phyloP scores from a whole-genome alignment of 64 coral and sea anemone genomes.

The Stylophora pistillata region DNA sequence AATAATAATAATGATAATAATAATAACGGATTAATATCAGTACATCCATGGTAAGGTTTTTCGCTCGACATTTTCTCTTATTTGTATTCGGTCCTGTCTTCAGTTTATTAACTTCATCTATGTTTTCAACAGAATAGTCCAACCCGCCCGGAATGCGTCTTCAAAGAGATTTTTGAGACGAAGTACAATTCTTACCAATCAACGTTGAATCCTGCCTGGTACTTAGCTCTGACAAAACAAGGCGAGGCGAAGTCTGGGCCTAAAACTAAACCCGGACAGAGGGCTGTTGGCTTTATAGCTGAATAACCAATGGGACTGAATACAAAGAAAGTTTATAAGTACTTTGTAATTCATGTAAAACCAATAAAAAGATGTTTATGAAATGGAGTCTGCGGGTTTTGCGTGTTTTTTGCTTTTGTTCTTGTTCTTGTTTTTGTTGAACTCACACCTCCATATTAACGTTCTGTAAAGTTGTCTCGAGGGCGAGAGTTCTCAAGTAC shows the following conservation, averaged over 20 bases:
- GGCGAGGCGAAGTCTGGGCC: slow-evolving; percentile 44
- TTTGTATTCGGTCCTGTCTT: neutral
- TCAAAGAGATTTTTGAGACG: slow-evolving; percentile 26
- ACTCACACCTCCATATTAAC: no score
- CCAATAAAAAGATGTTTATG: no score
- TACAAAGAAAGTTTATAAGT: no score
- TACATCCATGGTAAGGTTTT: neutral
- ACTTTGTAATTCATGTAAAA: no score
- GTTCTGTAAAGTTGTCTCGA: no score
- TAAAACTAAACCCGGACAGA: slow-evolving; percentile 39
- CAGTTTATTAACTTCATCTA: neutral
- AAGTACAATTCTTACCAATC: slow-evolving; percentile 41
- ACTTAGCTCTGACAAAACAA: slow-evolving; percentile 28
- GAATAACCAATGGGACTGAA: no score
- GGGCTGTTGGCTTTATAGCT: slow-evolving; percentile 24
- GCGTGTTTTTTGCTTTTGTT: no score
- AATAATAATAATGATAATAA: no score
- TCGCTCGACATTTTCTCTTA: neutral
- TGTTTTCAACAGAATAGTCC: neutral
- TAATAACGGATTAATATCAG: no score
- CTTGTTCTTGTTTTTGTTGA: no score
- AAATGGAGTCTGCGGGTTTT: no score
- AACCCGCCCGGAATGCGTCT: slow-evolving; percentile 18
- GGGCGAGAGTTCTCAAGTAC: no score
- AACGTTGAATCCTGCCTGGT: slow-evolving; percentile 31